Conservation (phyloP, 1,140 invertebrate genomes). For the Trachelipus rathkii region DNA sequence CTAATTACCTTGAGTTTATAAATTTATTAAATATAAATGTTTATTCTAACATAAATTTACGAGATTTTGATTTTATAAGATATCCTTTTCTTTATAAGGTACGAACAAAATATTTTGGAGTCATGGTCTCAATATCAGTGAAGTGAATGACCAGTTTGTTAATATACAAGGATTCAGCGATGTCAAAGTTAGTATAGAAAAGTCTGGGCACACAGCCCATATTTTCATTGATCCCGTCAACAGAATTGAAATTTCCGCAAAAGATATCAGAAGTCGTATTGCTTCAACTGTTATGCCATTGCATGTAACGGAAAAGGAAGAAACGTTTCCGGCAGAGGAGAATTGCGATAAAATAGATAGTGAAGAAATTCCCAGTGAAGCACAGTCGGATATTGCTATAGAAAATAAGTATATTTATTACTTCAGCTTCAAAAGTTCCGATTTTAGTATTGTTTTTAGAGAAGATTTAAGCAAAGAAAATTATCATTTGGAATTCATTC, state of each 20-base stretch:
- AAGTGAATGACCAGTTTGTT: slow-evolving; percentile 61
- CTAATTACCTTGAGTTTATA: too few relatives aligned
- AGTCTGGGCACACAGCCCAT: slow-evolving; percentile 56
- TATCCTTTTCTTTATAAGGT: too few relatives aligned
- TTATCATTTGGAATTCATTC: slow-evolving; percentile 34
- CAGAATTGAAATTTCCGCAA: slow-evolving; percentile 64
- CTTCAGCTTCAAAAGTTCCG: slow-evolving; percentile 36
- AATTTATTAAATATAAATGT: too few relatives aligned
- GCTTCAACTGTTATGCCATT: slow-evolving; percentile 9
- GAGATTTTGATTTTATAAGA: too few relatives aligned
- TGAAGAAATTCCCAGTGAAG: not conserved
- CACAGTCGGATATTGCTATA: not conserved
- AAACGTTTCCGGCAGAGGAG: not conserved
- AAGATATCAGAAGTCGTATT: slow-evolving; percentile 58
- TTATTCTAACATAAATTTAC: too few relatives aligned
- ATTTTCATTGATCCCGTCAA: slow-evolving; percentile 63
- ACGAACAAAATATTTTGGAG: slow-evolving; percentile 50
- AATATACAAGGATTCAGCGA: slow-evolving; percentile 63
- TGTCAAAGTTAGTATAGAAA: slow-evolving; percentile 64
- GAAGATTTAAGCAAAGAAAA: slow-evolving; percentile 39
- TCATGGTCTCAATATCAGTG: slow-evolving; percentile 49
- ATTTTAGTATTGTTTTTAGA: slow-evolving; percentile 34
- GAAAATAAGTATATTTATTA: slow-evolving; percentile 38
- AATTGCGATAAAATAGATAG: not conserved
- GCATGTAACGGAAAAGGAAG: not conserved